phyloP scores from a whole-genome alignment of 2,888 invertebrate species.

The Lydus trimaculatus region DNA sequence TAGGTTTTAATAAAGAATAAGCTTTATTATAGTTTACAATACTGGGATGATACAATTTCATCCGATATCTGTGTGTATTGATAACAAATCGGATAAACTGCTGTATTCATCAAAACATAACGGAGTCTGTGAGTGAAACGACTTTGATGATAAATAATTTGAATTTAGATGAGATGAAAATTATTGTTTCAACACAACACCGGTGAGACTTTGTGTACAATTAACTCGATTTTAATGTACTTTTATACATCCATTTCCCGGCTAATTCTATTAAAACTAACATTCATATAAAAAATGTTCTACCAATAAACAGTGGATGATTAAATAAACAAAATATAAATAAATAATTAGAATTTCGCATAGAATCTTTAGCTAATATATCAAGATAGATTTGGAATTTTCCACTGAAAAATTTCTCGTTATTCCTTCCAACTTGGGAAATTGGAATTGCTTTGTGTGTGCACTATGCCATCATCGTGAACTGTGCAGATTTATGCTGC shows the following conservation, averaged over 20 bases:
- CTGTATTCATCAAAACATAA: background rate
- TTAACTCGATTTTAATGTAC: too few relatives aligned
- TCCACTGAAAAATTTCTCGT: background rate
- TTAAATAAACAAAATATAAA: background rate
- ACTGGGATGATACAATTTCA: background rate
- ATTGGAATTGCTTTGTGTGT: slow-evolving; percentile 2
- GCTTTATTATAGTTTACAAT: background rate
- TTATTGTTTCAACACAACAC: background rate
- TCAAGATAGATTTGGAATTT: background rate
- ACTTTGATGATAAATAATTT: background rate
- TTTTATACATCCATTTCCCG: background rate
- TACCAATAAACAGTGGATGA: background rate
- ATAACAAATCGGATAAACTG: background rate
- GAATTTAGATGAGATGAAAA: background rate
- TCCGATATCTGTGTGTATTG: background rate
- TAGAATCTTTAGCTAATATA: background rate
- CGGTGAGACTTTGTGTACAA: too few relatives aligned
- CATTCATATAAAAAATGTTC: too few relatives aligned
- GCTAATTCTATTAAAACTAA: background rate
- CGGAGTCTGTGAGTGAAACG: background rate
- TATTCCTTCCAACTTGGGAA: background rate
- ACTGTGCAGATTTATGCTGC: background rate
- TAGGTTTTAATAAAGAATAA: background rate
- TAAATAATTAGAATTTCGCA: too few relatives aligned
- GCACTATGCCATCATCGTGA: background rate